Evolutionary conservation across 2,797 vertebrate species (phyloP), one percentile per base, ranked within the genome.

Genomic region (Phalanger gymnotis): DNA sequence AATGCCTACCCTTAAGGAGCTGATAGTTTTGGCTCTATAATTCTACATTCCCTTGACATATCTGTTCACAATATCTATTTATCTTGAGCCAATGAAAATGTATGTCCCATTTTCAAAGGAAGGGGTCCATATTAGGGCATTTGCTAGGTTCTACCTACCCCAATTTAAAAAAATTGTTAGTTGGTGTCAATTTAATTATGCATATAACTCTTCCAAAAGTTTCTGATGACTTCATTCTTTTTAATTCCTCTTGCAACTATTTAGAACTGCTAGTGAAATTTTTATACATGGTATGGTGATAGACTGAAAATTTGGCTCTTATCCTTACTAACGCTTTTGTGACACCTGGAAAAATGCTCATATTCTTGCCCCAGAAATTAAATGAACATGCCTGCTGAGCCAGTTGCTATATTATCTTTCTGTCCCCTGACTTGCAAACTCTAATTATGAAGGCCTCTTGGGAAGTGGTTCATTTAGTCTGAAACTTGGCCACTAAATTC

Each of bases 81-180:
- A 47, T 19, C 40, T 27, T 51, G 22, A 87, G 0, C 25, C 40
- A 87, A 47, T 4, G 25, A 51, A 87, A 87, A 87, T 25, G 90
- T 96, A 96, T 93, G 30, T n/a, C 53, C 90, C 95, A 90, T 53
- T 87, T 92, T 51, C 53, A 95, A 93, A 96, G 93, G 94, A 94
- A 97, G 47, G 53, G 55, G 25, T 90, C 94, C 53, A 94, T 94
- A 92, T 93, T 96, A 96, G 34, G 53, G 90, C n/a, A 97, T 96
- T 56, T 96, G 55, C 93, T 94, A 54, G 54, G 2, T 94, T 95
- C 51, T 96, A 95, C 34, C 89, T 91, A 92, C 53, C n/a, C 57
- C 94, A 94, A 96, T 96, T 96, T 95, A 97, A 97, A 90, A n/a
- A n/a, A n/a, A n/a, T 95, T 25, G 53, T 94, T 95, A 94, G 51